Evolutionary conservation across 2,113 vertebrate genomes (phyloP), one percentile per base, ranked within the genome.

Genomic region (Lamprologus ornatipinnis): DNA sequence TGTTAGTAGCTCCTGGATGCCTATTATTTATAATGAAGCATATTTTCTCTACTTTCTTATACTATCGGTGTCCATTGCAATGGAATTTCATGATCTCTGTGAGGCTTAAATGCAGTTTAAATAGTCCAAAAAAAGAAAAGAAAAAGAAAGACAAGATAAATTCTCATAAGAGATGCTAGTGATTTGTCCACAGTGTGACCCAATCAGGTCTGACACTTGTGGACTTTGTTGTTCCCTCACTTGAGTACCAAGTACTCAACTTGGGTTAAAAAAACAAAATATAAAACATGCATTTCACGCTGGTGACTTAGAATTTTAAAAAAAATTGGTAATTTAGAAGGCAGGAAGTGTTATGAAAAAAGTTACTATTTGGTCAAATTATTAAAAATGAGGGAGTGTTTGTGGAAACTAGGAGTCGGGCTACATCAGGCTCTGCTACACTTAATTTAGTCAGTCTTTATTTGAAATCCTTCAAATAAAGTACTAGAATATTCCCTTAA

Each of bases 11-110:
- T 78, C 40, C 45, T 35, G 55, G 13, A 87, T 87, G 87, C 91
- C 86, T 73, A 89, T 87, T 84, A 87, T 92, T 89, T 73, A 89
- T 83, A 14, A 80, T 73, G 3, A 90, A 87, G 87, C 78, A 49
- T 60, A 53, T 68, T 68, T 55, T 87, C 23, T 81, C 19, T 57
- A 80, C 21, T 28, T 49, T 85, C 23, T 7, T 11, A 47, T 75
- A 49, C 26, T 31, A 49, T 47, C 26, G 19, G 17, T 17, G 15
- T 85, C 10, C 17, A 60, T 5, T 35, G 58, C 53, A 80, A 78
- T 6, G 15, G 4, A 73, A 68, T n/a, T 6, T 23, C 47, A 47
- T n/a, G 7, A 75, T 49, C 63, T 73, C 6, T 40, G 11, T 37
- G 12, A 58, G 35, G 28, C 17, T 37, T 40, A 15, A 73, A n/a